Conservation (phyloP, 2,113 vertebrate genomes). For the Neogobius melanostomus region DNA sequence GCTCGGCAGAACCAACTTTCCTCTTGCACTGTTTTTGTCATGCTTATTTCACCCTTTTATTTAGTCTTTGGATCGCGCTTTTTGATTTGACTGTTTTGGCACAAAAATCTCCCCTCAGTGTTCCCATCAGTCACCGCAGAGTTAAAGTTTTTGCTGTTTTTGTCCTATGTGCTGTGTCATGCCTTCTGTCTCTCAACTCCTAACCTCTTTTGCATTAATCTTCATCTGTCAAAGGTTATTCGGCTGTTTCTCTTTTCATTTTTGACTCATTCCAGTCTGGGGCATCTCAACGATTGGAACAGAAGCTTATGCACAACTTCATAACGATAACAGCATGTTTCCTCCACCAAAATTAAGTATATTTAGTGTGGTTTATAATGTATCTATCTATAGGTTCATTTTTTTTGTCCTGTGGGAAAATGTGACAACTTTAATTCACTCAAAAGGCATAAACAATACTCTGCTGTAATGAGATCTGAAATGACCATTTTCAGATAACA, state of each 20-base stretch:
- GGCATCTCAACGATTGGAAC: background rate
- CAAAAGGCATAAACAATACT: constrained; percentile 3
- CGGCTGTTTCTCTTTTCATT: constrained; percentile 35
- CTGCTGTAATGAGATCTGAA: background rate
- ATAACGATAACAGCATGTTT: background rate
- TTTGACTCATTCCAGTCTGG: background rate
- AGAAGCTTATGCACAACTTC: background rate
- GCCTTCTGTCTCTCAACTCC: constrained; percentile 12
- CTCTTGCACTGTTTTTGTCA: background rate
- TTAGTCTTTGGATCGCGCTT: background rate
- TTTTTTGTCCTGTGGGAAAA: background rate
- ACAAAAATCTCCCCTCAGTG: background rate
- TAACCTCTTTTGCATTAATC: constrained; percentile 17
- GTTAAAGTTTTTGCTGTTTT: constrained; percentile 15
- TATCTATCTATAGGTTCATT: background rate
- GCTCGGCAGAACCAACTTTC: constrained; percentile 22
- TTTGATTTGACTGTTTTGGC: background rate
- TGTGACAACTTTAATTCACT: background rate
- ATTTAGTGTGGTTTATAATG: background rate
- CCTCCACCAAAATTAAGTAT: background rate
- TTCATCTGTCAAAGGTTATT: constrained; percentile 24
- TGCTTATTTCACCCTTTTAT: constrained; percentile 2
- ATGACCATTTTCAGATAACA: constrained; percentile 4
- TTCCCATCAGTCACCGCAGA: background rate
- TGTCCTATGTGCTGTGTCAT: background rate